A percentile compares a stretch with the other conserved stretches of the same genome.
Conservation (phyloP, 2,113 vertebrate genomes). For the Hippocampus mohnikei region DNA sequence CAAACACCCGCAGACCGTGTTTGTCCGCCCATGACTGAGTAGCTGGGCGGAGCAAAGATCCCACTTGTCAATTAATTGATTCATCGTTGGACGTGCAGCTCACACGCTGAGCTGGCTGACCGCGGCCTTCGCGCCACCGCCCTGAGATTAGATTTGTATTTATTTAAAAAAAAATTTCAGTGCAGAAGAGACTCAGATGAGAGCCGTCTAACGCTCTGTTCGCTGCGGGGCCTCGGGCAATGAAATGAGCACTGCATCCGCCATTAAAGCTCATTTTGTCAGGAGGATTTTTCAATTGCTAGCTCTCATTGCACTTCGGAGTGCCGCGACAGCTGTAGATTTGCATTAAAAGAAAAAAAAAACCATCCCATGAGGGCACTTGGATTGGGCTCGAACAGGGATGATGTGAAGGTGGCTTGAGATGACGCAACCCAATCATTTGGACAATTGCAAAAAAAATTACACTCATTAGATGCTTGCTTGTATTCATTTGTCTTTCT, state of each 20-base stretch:
- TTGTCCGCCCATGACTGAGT: too few relatives aligned
- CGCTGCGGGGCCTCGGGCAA: not conserved
- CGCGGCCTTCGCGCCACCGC: too few relatives aligned
- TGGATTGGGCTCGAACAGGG: not conserved
- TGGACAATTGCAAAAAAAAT: not conserved
- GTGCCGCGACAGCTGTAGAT: conserved; percentile 12
- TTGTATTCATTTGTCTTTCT: too few relatives aligned
- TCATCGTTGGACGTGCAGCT: too few relatives aligned
- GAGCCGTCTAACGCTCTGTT: not conserved
- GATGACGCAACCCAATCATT: not conserved
- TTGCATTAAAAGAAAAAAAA: not conserved
- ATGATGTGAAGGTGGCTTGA: not conserved
- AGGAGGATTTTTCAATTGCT: conserved; percentile 29
- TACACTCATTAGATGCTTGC: too few relatives aligned
- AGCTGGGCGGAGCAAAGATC: too few relatives aligned
- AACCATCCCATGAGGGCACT: conserved; percentile 10
- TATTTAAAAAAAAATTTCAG: not conserved
- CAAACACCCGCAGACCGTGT: too few relatives aligned
- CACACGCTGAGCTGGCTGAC: too few relatives aligned
- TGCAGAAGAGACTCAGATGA: not conserved
- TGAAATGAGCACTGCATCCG: conserved; percentile 32
- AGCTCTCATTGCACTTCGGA: not conserved
- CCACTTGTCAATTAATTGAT: too few relatives aligned
- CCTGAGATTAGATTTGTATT: not conserved
- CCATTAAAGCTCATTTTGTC: conserved; percentile 22